Conservation (phyloP, 2,113 vertebrate genomes). For the Gnathonemus echidnorhynchus region DNA sequence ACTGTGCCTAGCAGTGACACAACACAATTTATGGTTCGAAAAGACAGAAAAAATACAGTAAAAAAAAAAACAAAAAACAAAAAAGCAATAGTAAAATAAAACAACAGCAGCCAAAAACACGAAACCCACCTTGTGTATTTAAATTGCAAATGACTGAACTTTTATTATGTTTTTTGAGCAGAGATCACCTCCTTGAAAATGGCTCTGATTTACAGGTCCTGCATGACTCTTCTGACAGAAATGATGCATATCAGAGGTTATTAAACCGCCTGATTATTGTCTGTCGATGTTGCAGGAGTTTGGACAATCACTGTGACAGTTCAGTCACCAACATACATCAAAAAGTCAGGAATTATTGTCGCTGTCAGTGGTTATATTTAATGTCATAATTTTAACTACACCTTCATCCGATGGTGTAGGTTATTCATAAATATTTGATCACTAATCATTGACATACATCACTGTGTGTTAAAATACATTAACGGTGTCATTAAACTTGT, state of each 20-base stretch:
- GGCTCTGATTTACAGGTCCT: background rate
- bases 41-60: constrained; percentile 1
- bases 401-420: background rate
- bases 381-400: background rate
- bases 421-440: background rate
- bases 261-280: background rate
- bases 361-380: background rate
- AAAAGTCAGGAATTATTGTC: background rate
- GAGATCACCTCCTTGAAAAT: background rate
- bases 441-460: background rate
- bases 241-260: background rate
- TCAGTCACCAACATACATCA: background rate
- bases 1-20: constrained; percentile 1
- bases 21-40: background rate
- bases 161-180: constrained; percentile 1
- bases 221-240: background rate
- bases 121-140: constrained; percentile 30
- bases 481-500: background rate
- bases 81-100: background rate
- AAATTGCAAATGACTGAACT: constrained; percentile 26
- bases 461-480: background rate
- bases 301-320: background rate
- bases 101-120: constrained; percentile 6
- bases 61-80: background rate
- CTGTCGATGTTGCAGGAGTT: background rate